Evolutionary conservation across 2,888 invertebrate genomes (phyloP), one percentile per base, ranked within the genome.

Genomic region (Ecliptopera silaceata): DNA sequence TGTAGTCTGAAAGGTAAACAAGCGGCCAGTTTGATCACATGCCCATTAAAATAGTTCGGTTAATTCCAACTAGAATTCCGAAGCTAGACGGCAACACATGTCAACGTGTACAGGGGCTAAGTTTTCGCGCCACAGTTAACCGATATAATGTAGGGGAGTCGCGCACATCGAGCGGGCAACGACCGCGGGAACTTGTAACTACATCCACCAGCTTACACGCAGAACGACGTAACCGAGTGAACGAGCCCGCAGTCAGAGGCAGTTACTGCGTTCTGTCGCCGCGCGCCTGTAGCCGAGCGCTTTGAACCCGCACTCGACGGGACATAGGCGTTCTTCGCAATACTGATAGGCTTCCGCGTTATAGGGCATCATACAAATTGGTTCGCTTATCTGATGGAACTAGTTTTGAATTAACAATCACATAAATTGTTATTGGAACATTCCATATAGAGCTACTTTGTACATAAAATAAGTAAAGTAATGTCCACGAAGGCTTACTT

Each of bases 101-200:
- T 61, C 64, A 53, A 65, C 71, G 69, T 70, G 66, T 71, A 65
- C 66, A 61, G 61, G 61, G 56, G 63, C 70, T 77, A 74, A 73
- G 73, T 75, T 74, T 77, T 77, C 74, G 77, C 82, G 86, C 82
- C 85, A 82, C 76, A 79, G 81, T 84, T 80, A 82, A 75, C 80
- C 79, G 82, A 86, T 84, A 83, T 85, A 66, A 48, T 46, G 59
- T 62, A 86, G 84, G 84, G 86, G 84, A 87, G 82, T 79, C 82
- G 81, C 72, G 80, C 84, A 83, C 84, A 86, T 84, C 72, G 69
- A 31, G 74, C 88, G 88, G 88, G 77, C 90, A 89, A 86, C 86
- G 90, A 90, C 90, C 90, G 88, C 83, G 83, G 80, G 90, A 90
- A 89, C 90, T 90, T 91, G 89, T 87, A 86, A 90, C 89, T 88